Evolutionary conservation across 2,888 invertebrate genomes (phyloP), one percentile per base, ranked within the genome.

Genomic region (Cerceris ruficornis): DNA sequence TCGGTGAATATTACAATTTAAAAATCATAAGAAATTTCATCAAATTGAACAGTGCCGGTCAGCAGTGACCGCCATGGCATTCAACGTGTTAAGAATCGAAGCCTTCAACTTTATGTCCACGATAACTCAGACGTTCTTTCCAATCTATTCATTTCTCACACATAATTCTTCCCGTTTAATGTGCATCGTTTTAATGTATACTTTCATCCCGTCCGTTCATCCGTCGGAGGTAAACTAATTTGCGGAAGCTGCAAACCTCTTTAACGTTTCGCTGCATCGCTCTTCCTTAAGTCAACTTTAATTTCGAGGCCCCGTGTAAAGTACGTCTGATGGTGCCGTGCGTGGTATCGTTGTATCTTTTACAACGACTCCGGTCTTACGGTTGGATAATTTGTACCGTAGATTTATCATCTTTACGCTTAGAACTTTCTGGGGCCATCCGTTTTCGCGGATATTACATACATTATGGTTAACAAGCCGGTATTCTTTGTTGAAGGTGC

Each of bases 271-370:
- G 50, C 49, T 62, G 80, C 75, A 72, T 81, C 80, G 77, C 75
- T 77, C 80, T 69, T 82, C 81, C 81, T 78, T 78, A 73, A 75
- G 77, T 81, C 77, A 73, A 77, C 81, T 81, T 80, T 74, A 76
- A 81, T 81, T 81, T 81, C 70, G 52, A 39, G 59, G 46, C 55
- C 13, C 60, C 46, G 59, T 46, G 28, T 61, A 66, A 72, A 15
- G 57, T 14, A 9, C 66, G 52, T 49, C 13, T 28, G 28, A 15
- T 9, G 17, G 52, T 13, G 54, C 43, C 54, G 7, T 17, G 62
- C 73, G 55, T 67, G 65, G 54, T 74, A 69, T 69, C 61, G 11
- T 49, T 15, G 15, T 17, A 17, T 15, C 59, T 68, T 78, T 60
- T 60, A 17, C 15, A 59, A 77, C 49, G 70, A 66, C 61, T 75